Evolutionary conservation across 2,888 invertebrate species (phyloP), one percentile per base, ranked within the genome.

Genomic region (Sarcophaga caerulescens): DNA sequence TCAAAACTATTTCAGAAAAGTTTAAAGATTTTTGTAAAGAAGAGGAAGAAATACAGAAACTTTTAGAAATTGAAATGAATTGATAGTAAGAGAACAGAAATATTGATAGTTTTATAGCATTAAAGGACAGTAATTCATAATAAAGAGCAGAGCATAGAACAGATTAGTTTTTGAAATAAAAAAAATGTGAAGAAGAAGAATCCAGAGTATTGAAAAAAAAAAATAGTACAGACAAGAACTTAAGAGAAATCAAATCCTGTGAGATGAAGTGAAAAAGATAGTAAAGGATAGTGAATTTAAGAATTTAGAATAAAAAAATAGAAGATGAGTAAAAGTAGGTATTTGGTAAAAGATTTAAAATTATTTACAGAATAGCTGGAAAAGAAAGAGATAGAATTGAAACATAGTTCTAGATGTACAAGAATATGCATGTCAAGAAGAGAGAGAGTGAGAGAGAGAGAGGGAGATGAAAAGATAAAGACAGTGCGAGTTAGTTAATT

Each of bases 401-500:
- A 35, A 35, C 6, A 35, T 35, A 35, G 35, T 35, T 35, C 35
- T 35, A 35, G 35, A 35, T 35, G 35, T 35, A 35, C 35, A 35
- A 35, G 6, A 35, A 8, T 35, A 35, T 35, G 35, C 35, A 35
- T 35, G 35, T 35, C 35, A 35, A 35, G 35, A 8, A 35, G 8
- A 35, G 35, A 10, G 35, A 35, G 0, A 35, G 21, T 62, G 14
- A 47, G 47, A 12, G 68, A 68, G 45, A n/a, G n/a, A 69, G 1
- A 19, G 11, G 0, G 21, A 69, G 68, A 35, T 12, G 21, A 69
- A 21, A 17, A 81, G 57, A 78, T 21, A 84, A 85, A 75, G 19
- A 66, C 45, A 71, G 60, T 80, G 76, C 45, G 23, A n/a, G 65
- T 21, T 75, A 70, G 52, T 77, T 69, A 81, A 65, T 85, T 83